A percentile compares a stretch with the other conserved stretches of the same genome.
Conservation (phyloP, 1,140 invertebrate genomes). For the Cydia fagiglandana region DNA sequence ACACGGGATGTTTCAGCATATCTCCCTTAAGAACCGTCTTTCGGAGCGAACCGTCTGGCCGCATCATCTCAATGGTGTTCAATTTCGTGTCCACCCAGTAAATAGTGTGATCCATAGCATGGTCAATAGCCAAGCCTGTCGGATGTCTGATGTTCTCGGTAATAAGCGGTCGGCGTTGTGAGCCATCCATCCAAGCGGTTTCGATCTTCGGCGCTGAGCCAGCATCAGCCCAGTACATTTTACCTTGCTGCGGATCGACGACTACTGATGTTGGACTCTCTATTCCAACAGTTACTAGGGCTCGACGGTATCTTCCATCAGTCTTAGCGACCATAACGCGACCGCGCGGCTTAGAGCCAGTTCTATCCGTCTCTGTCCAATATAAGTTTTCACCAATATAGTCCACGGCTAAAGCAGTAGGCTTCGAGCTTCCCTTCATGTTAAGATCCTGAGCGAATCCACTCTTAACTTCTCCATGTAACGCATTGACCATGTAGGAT, state of each 20-base stretch:
- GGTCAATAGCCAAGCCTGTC: constrained; percentile 93
- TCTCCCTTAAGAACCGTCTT: constrained; percentile 87
- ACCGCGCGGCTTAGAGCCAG: constrained; percentile 85
- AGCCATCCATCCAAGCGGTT: constrained; percentile 97
- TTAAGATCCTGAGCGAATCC: constrained; percentile 94
- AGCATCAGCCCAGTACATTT: constrained; percentile 94
- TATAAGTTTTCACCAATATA: constrained; percentile 96
- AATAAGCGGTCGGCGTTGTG: constrained; percentile 88
- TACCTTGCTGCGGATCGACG: constrained; percentile 91
- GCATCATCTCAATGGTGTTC: constrained; percentile 95
- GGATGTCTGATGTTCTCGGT: constrained; percentile 90
- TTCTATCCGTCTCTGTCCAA: constrained; percentile 93
- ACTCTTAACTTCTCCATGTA: constrained; percentile 86
- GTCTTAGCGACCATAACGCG: constrained; percentile 92
- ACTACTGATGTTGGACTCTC: constrained; percentile 92
- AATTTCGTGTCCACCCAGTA: constrained; percentile 98
- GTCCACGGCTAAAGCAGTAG: constrained; percentile 92
- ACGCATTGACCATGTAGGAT: constrained; percentile 92
- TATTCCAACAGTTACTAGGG: constrained; percentile 85
- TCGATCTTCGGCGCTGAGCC: constrained; percentile 92
- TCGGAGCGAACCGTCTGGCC: constrained; percentile 89
- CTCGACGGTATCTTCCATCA: constrained; percentile 93
- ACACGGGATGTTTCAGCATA: constrained; percentile 88
- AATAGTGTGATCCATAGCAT: constrained; percentile 91
- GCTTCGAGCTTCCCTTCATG: constrained; percentile 89